Percentiles rank a stretch among this genome's conserved stretches.
phyloP scores from a whole-genome alignment of 2,797 vertebrate species.

The Ispidina lecontei region DNA sequence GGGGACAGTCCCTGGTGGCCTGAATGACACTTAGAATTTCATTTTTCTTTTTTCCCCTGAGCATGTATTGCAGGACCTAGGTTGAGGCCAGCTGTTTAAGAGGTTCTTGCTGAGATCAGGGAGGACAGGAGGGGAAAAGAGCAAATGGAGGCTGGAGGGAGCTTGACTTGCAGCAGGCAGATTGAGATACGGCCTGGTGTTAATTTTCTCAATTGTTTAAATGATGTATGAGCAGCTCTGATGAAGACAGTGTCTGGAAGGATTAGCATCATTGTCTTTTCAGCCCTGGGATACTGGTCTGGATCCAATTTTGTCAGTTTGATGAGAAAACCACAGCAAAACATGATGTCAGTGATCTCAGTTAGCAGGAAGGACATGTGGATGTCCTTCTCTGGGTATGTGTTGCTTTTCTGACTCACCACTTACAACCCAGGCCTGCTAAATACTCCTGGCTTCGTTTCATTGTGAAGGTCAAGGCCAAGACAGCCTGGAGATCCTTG shows the following conservation, averaged over 20 bases:
- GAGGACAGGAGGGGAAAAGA: background rate
- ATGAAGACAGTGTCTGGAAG: background rate
- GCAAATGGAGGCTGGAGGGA: background rate
- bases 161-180: background rate
- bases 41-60: background rate
- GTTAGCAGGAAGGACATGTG: background rate
- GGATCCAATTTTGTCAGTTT: slow-evolving; percentile 3
- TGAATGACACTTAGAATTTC: background rate
- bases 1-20: background rate
- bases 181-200: background rate
- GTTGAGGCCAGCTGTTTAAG: background rate
- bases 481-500: background rate
- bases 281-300: background rate
- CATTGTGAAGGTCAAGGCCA: background rate
- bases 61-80: background rate
- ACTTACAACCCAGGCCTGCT: background rate
- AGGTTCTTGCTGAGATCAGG: background rate
- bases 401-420: background rate
- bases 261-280: slow-evolving; percentile 18
- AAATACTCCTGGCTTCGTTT: background rate
- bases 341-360: background rate
- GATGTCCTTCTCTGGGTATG: background rate
- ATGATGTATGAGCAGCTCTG: background rate
- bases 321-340: background rate
- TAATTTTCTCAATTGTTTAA: slow-evolving; percentile 20